Conservation (phyloP, 2,888 invertebrate species). For the Polietes domitor region DNA sequence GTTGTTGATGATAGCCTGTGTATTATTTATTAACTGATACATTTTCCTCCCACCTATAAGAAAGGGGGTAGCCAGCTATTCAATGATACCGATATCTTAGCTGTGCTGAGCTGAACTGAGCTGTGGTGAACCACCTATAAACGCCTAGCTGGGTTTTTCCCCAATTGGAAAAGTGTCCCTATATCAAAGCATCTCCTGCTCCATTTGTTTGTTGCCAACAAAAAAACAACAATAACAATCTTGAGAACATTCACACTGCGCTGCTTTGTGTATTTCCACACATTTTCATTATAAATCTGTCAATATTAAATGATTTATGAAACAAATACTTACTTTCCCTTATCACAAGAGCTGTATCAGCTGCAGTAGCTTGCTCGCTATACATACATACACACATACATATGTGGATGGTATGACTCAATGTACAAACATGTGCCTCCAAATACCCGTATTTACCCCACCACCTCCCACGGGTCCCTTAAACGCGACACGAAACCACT, state of each 20-base stretch:
- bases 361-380: too few species aligned
- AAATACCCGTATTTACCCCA: slow-evolving; percentile 8
- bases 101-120: too few species aligned
- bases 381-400: too few species aligned
- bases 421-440: slow-evolving; percentile 27
- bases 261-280: slow-evolving; percentile 41
- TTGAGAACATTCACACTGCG: neutral
- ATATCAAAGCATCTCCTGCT: neutral
- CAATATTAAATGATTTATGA: slow-evolving; percentile 60
- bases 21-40: too few species aligned
- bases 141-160: too few species aligned
- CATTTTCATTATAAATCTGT: slow-evolving; percentile 58
- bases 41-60: too few species aligned
- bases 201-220: neutral
- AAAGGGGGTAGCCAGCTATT: too few species aligned
- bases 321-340: slow-evolving; percentile 38
- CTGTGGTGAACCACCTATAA: neutral
- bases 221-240: too few species aligned
- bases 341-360: slow-evolving; percentile 44
- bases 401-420: too few species aligned
- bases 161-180: neutral
- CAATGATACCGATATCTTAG: too few species aligned
- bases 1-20: too few species aligned
- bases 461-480: slow-evolving; percentile 14
- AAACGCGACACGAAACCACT: slow-evolving; percentile 32